Conservation (phyloP, 1,140 invertebrate genomes). For the Rhagoletis pomonella region DNA sequence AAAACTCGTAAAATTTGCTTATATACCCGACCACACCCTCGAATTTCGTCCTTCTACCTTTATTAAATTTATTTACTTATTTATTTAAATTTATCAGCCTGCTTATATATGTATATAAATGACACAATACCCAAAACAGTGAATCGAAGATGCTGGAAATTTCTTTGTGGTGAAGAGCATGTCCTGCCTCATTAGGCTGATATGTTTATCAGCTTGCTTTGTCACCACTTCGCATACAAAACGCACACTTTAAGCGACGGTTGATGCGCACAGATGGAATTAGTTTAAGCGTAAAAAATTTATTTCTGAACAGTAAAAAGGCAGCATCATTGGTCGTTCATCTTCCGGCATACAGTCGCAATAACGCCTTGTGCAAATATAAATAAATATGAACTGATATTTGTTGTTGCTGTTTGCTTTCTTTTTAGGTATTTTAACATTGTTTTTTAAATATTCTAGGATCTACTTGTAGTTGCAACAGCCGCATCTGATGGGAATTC, state of each 20-base stretch:
- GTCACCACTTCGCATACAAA: neutral
- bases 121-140: neutral
- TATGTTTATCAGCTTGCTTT: neutral
- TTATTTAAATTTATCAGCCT: too few relatives aligned
- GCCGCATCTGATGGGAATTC: slow-evolving; percentile 2
- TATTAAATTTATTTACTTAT: too few relatives aligned
- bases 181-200: slow-evolving; percentile 41
- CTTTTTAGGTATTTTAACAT: neutral
- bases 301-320: slow-evolving; percentile 20
- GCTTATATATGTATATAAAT: too few relatives aligned
- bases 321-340: slow-evolving; percentile 28
- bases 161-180: slow-evolving; percentile 32
- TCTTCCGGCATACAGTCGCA: neutral
- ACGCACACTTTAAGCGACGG: slow-evolving; percentile 13
- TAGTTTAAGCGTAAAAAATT: slow-evolving; percentile 46
- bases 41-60: too few relatives aligned
- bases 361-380: neutral
- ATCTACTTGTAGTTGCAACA: neutral
- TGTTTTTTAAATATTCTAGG: neutral
- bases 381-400: neutral
- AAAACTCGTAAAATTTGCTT: too few relatives aligned
- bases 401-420: neutral
- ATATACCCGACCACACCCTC: too few relatives aligned
- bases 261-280: slow-evolving; percentile 44
- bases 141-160: slow-evolving; percentile 3